Evolutionary conservation across 1,140 invertebrate species (phyloP), one percentile per base, ranked within the genome.

Genomic region (Cotesia glomerata): DNA sequence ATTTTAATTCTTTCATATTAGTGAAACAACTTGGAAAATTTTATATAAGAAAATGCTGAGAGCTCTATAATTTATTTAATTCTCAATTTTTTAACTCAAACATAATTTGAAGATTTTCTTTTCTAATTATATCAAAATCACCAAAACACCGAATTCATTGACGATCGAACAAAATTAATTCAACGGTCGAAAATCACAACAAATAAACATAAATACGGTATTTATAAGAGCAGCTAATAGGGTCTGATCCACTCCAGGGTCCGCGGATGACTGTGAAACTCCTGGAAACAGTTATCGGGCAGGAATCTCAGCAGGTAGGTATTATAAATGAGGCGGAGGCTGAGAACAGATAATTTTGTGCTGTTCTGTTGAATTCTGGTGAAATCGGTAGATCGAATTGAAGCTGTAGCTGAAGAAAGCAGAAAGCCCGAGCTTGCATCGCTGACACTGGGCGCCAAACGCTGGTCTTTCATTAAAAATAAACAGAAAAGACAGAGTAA

Each of bases 181-280:
- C 26, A 26, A 26, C 1, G 26, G 3, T 26, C 26, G 26, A 26
- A 26, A 26, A 26, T 26, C 26, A 26, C 26, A 26, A 26, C 26
- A 18, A 18, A 18, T 26, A 26, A 26, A 26, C 1, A 26, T 26
- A 26, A 26, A 26, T 26, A 26, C 26, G 26, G 26, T 26, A 32
- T 45, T 18, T 56, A 39, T 32, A 39, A 18, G 32, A 64, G 14
- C 69, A 62, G 58, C 69, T 71, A 71, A 71, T 71, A 71, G 70
- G 62, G 70, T 63, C 69, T 62, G 45, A 39, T 71, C 69, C 16
- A 49, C 62, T 61, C 62, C 11, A n/a, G 14, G 9, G 59, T 13
- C 16, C 49, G 45, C 26, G 13, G 26, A 11, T 7, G n/a, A 16
- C 13, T 26, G 34, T 36, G 7, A 51, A 63, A 63, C 59, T 62